These are phyloP conservation scores for Acronicta aceris DNA, from an alignment of 2,888 invertebrate species.

Conservation along the genomic window DNA sequence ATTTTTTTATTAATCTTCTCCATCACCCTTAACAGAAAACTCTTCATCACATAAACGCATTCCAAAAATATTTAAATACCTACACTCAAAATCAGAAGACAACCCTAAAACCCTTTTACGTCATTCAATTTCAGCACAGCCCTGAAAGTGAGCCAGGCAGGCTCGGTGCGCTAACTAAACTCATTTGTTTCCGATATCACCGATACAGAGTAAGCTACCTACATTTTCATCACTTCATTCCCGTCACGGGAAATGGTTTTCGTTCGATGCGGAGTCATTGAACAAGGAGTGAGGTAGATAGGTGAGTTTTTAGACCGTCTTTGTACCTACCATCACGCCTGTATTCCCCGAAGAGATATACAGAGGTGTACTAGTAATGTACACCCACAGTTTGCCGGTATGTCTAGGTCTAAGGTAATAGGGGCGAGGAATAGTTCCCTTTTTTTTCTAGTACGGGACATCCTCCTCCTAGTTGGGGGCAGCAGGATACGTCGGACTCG, in stretches of 20 bases:
- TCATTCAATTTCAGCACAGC: conserved; percentile 47
- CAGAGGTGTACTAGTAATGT: too few relatives aligned
- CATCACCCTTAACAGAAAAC: too few relatives aligned
- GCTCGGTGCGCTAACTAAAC: conserved; percentile 62
- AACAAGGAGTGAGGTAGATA: conserved; percentile 23
- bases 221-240: conserved; percentile 70
- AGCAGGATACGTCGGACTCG: too few relatives aligned
- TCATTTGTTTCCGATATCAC: conserved; percentile 71
- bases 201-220: conserved; percentile 64
- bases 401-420: too few relatives aligned
- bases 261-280: conserved; percentile 53
- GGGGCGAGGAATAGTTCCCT: too few relatives aligned
- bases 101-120: conserved; percentile 46
- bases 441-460: too few relatives aligned
- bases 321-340: too few relatives aligned
- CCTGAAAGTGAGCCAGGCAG: conserved; percentile 39
- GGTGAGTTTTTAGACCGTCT: neutral
- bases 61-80: conserved; percentile 2
- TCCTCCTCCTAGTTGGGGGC: too few relatives aligned
- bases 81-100: conserved; percentile 40
- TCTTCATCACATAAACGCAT: too few relatives aligned
- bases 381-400: too few relatives aligned
- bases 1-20: too few relatives aligned
- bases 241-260: conserved; percentile 64
- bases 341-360: too few relatives aligned